Evolutionary conservation across 2,888 invertebrate genomes (phyloP).

Genomic region (Cotesia congregata): DNA sequence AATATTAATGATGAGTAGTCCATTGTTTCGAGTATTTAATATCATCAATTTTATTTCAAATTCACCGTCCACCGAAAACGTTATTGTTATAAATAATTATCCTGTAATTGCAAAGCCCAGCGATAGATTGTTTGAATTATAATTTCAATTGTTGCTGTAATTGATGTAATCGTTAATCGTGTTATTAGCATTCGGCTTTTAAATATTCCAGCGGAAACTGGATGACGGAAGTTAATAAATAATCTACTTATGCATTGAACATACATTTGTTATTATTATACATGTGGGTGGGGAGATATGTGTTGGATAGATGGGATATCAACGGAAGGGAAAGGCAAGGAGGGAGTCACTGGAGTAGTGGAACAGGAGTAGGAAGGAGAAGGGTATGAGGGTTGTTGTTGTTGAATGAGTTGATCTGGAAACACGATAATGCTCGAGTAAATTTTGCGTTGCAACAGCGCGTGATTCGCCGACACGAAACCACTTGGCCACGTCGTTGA

Average conservation of each 20-base stretch:
- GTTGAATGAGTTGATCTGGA: slow-evolving; percentile 1
- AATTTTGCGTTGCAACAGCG: background rate
- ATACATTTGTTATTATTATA: background rate
- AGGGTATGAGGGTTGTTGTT: background rate
- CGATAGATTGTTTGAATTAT: background rate
- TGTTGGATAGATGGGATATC: too few species aligned
- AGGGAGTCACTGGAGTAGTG: background rate
- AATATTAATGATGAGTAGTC: background rate
- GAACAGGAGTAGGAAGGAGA: background rate
- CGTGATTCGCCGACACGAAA: background rate
- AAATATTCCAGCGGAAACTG: background rate
- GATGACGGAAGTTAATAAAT: background rate
- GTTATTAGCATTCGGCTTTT: background rate
- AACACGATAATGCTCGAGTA: slow-evolving; percentile 1
- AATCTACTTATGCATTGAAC: background rate
- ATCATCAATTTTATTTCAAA: background rate
- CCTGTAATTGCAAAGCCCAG: background rate
- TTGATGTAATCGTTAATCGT: too few species aligned
- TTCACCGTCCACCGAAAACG: background rate
- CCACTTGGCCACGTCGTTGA: slow-evolving; percentile 1
- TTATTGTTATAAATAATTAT: background rate
- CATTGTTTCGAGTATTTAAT: background rate
- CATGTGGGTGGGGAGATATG: background rate
- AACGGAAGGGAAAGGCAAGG: background rate
- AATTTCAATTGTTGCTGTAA: background rate